These are phyloP conservation scores for Scaptomyza hsui DNA, from an alignment of 1,140 invertebrate species.

Conservation along the genomic window DNA sequence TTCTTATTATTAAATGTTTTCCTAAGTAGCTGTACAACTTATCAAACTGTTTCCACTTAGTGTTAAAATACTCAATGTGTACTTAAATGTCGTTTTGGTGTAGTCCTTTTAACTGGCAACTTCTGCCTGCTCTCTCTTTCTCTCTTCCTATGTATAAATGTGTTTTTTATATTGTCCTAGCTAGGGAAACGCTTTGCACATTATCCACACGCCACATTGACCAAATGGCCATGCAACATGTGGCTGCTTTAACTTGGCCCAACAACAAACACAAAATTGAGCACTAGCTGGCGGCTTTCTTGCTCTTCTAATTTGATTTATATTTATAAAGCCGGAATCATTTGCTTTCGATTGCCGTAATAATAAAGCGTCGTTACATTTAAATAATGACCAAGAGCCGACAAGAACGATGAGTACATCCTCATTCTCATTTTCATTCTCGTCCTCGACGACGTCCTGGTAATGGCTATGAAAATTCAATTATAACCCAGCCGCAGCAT, in stretches of 20 bases:
- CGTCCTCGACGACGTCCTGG: conserved; percentile 42
- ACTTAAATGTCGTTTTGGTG: conserved; percentile 60
- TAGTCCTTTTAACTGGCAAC: conserved; percentile 24
- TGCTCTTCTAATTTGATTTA: conserved; percentile 75
- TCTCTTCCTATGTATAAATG: conserved; percentile 29
- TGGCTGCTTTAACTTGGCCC: conserved; percentile 26
- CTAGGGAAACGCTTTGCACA: conserved; percentile 33
- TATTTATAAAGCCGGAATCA: conserved; percentile 78
- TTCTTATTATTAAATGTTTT: conserved; percentile 11
- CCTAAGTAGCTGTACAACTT: neutral
- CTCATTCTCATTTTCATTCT: neutral
- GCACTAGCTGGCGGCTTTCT: conserved; percentile 7
- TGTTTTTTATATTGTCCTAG: conserved; percentile 47
- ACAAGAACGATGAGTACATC: conserved; percentile 23
- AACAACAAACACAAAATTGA: conserved; percentile 9
- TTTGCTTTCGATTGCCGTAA: conserved; percentile 78
- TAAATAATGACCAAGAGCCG: conserved; percentile 71
- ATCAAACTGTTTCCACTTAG: conserved; percentile 4
- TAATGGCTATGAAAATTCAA: conserved; percentile 82
- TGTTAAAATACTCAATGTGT: conserved; percentile 23
- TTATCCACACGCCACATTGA: conserved; percentile 45
- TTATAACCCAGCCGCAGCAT: conserved; percentile 76
- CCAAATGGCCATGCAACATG: conserved; percentile 72
- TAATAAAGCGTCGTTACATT: conserved; percentile 82
- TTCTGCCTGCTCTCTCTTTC: neutral